Base-by-base conservation (phyloP, 2,113 vertebrate genomes). In the Ploceus nigricollis region DNA sequence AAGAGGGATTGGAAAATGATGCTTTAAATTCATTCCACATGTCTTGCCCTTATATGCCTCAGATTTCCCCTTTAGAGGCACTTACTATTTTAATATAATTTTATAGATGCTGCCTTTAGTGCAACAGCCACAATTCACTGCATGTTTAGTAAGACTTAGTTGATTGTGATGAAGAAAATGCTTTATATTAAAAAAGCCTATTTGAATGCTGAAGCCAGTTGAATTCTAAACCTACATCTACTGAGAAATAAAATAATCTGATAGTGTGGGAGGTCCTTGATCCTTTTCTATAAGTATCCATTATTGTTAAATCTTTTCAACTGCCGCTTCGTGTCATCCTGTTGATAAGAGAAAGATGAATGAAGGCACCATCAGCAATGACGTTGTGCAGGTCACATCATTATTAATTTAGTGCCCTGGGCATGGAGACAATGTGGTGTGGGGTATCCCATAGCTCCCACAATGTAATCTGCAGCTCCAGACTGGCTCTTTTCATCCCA, bases 1-100 rank as follows among this genome's bases (percentile, higher is more conserved):
- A 85, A 72, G 70, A 76, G n/a, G 44, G 69, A 45, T 84, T 85
- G 70, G 65, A 76, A 93, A 93, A 69, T 0, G 1, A 48, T 76
- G 37, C 31, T 75, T 84, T 72, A 79, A 97, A 96, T 95, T 79
- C 4, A 50, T 87, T 95, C 89, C 93, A 79, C 13, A 71, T 94
- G 81, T 79, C 87, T 91, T 82, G 61, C 72, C 42, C 40, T 87
- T 79, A 54, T 30, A 51, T 82, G 42, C 53, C 70, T 96, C 80
- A 78, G 47, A 92, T 91, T 94, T 94, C 83, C 30, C 44, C 31
- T 84, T 73, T 31, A 92, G 64, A 75, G 31, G 53, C 28, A 77
- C 72, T 91, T 15, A 5, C 35, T 89, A 40, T 71, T 96, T 89
- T 78, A 91, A 91, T 93, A 86, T 82, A 6, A 50, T 89, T 95